Base-by-base conservation (phyloP, 1,140 invertebrate genomes). In the Drosophila ironensis region DNA sequence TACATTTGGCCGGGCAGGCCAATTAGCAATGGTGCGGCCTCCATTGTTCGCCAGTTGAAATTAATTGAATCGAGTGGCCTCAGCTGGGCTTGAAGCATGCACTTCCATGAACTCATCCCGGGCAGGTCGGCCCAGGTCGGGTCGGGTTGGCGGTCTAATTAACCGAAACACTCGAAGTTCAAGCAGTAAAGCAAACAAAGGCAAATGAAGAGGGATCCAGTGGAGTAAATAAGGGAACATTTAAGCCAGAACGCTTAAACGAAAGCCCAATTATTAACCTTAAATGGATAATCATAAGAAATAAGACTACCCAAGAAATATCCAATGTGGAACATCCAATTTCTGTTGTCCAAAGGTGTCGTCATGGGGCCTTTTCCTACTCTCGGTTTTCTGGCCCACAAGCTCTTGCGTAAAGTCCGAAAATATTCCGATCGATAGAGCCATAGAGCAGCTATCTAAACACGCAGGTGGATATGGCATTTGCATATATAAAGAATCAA, bases 401-500 rank as follows among this genome's bases (percentile, higher is more conserved):
- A 42, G 33, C 44, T 60, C 37, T 60, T 60, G 51, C 51, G 56
- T 63, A 63, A 60, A 63, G 20, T 20, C 61, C 61, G 8, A 20
- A 42, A 63, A 25, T 24, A 41, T 33, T 66, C 44, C 27, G 46
- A 66, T 66, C 60, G 61, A 66, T 66, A 66, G 27, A 64, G 57
- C 57, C 47, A 63, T 63, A 63, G 41, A 63, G 35, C n/a, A 30
- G 57, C 24, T 14, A 63, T 63, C 27, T 37, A 64, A n/a, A 42
- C 37, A 22, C 45, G 45, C 61, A 66, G 22, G 27, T 16, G 37
- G 20, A 51, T 24, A 33, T 20, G 37, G 17, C 25, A 77, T 81
- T 84, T 84, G 78, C 69, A 82, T 82, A 84, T 84, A 84, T 78
- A 78, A 59, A 57, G 70, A 78, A 84, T 84, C 69, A 77, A 84